Conservation (phyloP, 2,113 vertebrate species). For the Cichladusa arquata region DNA sequence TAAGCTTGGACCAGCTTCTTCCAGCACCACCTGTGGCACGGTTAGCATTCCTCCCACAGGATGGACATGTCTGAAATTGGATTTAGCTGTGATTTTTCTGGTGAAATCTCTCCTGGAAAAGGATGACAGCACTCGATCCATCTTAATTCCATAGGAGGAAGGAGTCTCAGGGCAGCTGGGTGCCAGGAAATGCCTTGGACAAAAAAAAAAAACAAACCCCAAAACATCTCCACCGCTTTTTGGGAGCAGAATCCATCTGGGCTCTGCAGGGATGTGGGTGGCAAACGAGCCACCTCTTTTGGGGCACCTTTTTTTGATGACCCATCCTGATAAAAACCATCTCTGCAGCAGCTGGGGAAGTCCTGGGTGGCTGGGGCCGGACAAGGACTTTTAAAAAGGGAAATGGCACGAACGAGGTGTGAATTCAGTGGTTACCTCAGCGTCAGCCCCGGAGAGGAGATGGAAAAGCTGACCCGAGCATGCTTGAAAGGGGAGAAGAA, state of each 20-base stretch:
- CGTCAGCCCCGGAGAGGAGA: not conserved
- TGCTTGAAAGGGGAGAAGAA: not conserved
- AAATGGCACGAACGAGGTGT: fast-evolving
- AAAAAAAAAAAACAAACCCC: not conserved
- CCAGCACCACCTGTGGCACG: fast-evolving
- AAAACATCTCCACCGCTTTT: not conserved
- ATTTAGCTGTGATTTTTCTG: fast-evolving
- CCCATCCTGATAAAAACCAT: not conserved
- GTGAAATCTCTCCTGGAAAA: not conserved
- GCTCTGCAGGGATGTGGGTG: not conserved
- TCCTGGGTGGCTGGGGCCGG: not conserved
- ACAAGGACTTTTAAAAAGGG: not conserved
- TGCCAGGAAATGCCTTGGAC: not conserved
- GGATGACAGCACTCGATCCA: not conserved
- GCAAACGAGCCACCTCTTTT: not conserved
- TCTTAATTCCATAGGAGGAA: not conserved
- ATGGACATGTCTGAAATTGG: fast-evolving
- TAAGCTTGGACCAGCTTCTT: not conserved
- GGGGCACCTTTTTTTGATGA: not conserved
- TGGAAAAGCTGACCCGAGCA: not conserved
- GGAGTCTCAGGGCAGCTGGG: not conserved
- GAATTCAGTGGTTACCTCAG: not conserved
- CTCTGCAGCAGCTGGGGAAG: not conserved
- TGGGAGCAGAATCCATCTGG: not conserved
- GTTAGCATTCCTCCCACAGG: fast-evolving